Conservation (phyloP, 2,888 invertebrate species). For the Spialia ferax region DNA sequence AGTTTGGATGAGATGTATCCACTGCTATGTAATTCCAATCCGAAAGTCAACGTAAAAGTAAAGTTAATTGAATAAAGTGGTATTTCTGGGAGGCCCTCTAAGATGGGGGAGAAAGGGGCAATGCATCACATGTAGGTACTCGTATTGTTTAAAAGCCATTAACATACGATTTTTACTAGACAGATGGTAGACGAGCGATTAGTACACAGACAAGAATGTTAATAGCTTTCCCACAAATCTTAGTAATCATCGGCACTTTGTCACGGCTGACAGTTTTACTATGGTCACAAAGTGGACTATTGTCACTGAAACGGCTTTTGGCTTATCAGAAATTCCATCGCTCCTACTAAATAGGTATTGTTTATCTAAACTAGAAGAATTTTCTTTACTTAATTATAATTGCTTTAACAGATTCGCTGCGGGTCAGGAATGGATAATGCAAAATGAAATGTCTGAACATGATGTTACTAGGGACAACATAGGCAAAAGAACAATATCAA, state of each 20-base stretch:
- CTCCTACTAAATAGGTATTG: not conserved
- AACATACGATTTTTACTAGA: not conserved
- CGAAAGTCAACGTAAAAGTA: too few relatives aligned
- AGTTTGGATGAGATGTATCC: too few relatives aligned
- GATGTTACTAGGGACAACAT: too few relatives aligned
- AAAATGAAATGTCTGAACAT: too few relatives aligned
- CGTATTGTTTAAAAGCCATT: slow-evolving; percentile 1
- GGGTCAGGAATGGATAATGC: too few relatives aligned
- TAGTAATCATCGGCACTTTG: slow-evolving; percentile 18
- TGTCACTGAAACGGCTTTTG: slow-evolving; percentile 1
- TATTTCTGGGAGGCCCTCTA: too few relatives aligned
- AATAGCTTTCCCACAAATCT: slow-evolving; percentile 24
- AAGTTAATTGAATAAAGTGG: too few relatives aligned
- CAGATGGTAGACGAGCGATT: slow-evolving; percentile 7
- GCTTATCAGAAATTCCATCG: slow-evolving; percentile 9
- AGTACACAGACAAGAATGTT: slow-evolving; percentile 13
- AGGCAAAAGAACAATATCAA: too few relatives aligned
- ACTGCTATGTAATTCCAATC: too few relatives aligned
- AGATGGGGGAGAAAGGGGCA: not conserved
- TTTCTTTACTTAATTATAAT: too few relatives aligned
- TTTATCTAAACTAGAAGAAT: too few relatives aligned
- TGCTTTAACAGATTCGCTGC: too few relatives aligned
- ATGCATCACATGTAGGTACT: not conserved
- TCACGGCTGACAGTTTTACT: slow-evolving; percentile 15
- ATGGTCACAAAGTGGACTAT: slow-evolving; percentile 12